Evolutionary conservation across 1,140 invertebrate genomes (phyloP).

Genomic region (Rhyacophila brunnea): DNA sequence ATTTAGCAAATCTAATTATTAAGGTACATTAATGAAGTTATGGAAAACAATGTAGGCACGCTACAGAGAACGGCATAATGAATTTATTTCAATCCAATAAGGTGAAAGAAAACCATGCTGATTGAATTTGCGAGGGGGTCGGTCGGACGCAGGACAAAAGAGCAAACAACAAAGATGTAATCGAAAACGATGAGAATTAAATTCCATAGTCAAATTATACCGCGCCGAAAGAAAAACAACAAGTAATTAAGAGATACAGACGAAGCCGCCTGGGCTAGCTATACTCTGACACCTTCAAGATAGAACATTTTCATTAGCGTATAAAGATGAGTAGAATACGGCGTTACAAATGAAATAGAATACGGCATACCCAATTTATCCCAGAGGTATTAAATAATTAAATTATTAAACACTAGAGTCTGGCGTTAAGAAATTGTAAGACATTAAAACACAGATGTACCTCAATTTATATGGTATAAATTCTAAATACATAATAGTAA

Average conservation of each 20-base stretch:
- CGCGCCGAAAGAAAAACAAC: constrained; percentile 33
- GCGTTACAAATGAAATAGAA: too few relatives aligned
- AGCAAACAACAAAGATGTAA: constrained; percentile 33
- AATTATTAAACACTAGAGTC: too few relatives aligned
- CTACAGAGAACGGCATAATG: neutral
- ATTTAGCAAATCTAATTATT: too few relatives aligned
- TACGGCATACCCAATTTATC: too few relatives aligned
- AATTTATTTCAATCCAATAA: constrained; percentile 21
- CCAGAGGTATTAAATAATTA: too few relatives aligned
- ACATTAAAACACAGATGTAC: too few relatives aligned
- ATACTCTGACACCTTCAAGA: constrained; percentile 22
- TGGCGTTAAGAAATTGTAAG: too few relatives aligned
- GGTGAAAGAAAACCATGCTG: constrained; percentile 26
- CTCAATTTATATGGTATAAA: too few relatives aligned
- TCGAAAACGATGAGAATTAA: constrained; percentile 36
- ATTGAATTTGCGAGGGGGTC: constrained; percentile 25
- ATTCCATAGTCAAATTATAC: constrained; percentile 37
- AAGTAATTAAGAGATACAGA: constrained; percentile 34
- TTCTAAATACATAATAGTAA: too few relatives aligned
- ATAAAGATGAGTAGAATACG: neutral
- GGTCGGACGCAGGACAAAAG: constrained; percentile 18
- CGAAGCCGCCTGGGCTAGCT: neutral
- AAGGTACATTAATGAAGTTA: too few relatives aligned
- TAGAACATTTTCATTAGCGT: constrained; percentile 30
- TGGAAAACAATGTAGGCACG: too few relatives aligned